Conservation (phyloP, 2,113 vertebrate species). For the Tylochromis polylepis region DNA sequence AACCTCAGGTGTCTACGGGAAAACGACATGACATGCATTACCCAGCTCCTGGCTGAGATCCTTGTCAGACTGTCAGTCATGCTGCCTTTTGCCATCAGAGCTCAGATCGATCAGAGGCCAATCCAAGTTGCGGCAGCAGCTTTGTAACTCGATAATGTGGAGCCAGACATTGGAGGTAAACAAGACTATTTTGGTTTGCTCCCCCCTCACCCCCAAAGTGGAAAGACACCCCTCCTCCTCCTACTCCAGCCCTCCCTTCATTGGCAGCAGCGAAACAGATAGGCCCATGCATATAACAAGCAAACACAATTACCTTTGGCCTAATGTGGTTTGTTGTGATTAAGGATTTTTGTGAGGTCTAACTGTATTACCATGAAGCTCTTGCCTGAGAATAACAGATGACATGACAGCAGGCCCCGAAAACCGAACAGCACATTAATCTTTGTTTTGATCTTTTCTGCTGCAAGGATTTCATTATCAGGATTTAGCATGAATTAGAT, state of each 20-base stretch:
- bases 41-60: constrained; percentile 52
- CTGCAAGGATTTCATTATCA: constrained; percentile 59
- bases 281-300: constrained; percentile 57
- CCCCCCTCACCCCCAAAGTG: constrained; percentile 1
- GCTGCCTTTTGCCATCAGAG: constrained; percentile 62
- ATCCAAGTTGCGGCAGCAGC: constrained; percentile 49
- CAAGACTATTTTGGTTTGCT: constrained; percentile 60
- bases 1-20: constrained; percentile 51
- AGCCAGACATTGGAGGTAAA: constrained; percentile 70
- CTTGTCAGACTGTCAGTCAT: constrained; percentile 66
- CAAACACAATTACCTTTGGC: constrained; percentile 68
- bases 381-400: constrained; percentile 68
- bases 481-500: constrained; percentile 36
- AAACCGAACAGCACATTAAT: constrained; percentile 54
- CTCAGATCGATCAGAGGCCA: constrained; percentile 63
- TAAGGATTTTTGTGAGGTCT: constrained; percentile 68
- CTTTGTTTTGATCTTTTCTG: constrained; percentile 58
- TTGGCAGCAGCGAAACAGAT: constrained; percentile 62
- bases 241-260: constrained; percentile 30
- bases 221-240: neutral
- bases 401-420: constrained; percentile 66
- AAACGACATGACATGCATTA: constrained; percentile 62
- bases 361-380: constrained; percentile 59
- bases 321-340: constrained; percentile 73
- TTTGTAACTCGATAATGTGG: constrained; percentile 72